Evolutionary conservation across 2,888 invertebrate genomes (phyloP), one percentile per base, ranked within the genome.

Genomic region (Eupithecia subfuscata): DNA sequence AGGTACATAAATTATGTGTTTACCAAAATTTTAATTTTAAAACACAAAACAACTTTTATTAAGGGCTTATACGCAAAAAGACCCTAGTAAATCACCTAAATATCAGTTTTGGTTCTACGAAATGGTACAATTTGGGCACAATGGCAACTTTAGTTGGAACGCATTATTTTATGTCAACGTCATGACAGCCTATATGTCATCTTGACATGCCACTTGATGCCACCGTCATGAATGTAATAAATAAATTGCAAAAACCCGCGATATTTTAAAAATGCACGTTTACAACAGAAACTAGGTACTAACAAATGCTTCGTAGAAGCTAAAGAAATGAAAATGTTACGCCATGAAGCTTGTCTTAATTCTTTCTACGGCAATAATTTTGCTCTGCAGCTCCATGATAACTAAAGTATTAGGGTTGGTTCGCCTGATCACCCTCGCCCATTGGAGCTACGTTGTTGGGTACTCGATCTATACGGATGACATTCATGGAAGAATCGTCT

Each of bases 381-480:
- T 60, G 25, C 60, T 60, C 12, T 60, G 60, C 60, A 60, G 60
- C 16, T 43, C 43, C 11, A 68, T 68, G 68, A n/a, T 68, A 22
- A 22, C 22, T 68, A 22, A 40, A 14, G 14, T 68, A 43, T 40
- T 67, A 40, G 89, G 89, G 88, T 18, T 87, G 12, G 52, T 89
- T 48, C 86, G 90, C 8, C 80, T 89, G 56, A 88, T 86, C 25
- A 83, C 88, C 11, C 79, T 91, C 64, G 89, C 88, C 22, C 90
- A 91, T 71, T 92, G 91, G 91, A 90, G 91, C 74, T 90, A 89
- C 70, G 78, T 90, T 6, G 72, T 92, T 56, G 91, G 89, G 22
- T 80, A 82, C n/a, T 78, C 84, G 7, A 16, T 90, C 12, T 89
- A 83, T 25, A 87, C 90, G 11, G 74, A 81, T 67, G 82, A 87